phyloP scores from a whole-genome alignment of 2,888 invertebrate species.

The Conops quadrifasciatus region DNA sequence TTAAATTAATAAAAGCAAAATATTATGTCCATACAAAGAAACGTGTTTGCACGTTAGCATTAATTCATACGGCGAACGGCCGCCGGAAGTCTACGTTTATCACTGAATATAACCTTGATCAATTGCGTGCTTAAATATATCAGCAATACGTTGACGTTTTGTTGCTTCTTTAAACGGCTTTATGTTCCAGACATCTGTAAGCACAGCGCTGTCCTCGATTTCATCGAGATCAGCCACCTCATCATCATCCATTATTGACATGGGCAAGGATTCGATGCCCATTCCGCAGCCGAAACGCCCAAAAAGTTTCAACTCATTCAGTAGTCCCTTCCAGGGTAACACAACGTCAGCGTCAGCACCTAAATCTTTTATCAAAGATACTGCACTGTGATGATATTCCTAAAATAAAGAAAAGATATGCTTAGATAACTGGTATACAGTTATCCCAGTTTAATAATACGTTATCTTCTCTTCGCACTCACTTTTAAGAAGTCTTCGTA shows the following conservation, averaged over 20 bases:
- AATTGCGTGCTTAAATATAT: slow-evolving; percentile 73
- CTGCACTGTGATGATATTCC: slow-evolving; percentile 71
- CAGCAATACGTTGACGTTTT: slow-evolving; percentile 71
- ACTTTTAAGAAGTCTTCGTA: slow-evolving; percentile 67
- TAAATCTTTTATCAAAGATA: slow-evolving; percentile 68
- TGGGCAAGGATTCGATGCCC: slow-evolving; percentile 68
- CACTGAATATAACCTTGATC: slow-evolving; percentile 68
- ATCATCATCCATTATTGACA: slow-evolving; percentile 67
- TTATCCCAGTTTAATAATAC: no score
- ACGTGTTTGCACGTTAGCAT: no score
- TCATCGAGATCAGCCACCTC: slow-evolving; percentile 68
- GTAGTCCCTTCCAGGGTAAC: slow-evolving; percentile 59
- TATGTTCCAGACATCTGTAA: slow-evolving; percentile 74
- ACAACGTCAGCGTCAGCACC: slow-evolving; percentile 71
- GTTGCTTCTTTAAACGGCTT: slow-evolving; percentile 70
- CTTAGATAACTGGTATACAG: not conserved
- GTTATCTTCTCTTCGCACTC: not conserved
- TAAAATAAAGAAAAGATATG: slow-evolving; percentile 55
- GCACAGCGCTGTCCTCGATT: slow-evolving; percentile 55
- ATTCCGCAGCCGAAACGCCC: slow-evolving; percentile 68
- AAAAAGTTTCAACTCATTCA: slow-evolving; percentile 65
- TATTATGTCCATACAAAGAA: no score
- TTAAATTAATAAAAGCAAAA: no score
- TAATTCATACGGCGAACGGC: no score
- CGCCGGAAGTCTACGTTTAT: not conserved